phyloP scores from a whole-genome alignment of 1,140 invertebrate genomes.

The Macrotrachela quadricornifera region DNA sequence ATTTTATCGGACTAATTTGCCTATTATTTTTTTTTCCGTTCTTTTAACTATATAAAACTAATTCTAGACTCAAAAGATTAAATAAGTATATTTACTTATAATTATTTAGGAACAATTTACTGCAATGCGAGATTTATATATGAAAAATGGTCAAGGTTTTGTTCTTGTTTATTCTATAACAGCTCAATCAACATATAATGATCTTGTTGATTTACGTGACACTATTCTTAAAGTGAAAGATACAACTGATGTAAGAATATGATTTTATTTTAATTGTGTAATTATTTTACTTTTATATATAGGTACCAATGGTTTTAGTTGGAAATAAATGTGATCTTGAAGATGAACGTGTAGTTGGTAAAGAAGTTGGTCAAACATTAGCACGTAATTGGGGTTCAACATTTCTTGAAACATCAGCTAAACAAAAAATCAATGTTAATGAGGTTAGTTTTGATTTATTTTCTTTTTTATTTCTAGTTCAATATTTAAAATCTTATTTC shows the following conservation, averaged over 20 bases:
- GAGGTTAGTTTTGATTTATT: constrained; percentile 40
- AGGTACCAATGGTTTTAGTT: constrained; percentile 93
- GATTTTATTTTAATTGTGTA: background rate
- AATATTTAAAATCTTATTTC: no score
- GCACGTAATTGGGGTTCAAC: constrained; percentile 17
- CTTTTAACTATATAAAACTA: no score
- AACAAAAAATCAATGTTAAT: constrained; percentile 97
- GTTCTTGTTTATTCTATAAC: constrained; percentile 97
- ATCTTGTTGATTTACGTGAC: constrained; percentile 88
- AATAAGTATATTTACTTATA: no score
- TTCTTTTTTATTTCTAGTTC: no score
- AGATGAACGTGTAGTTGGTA: constrained; percentile 90
- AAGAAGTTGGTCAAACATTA: constrained; percentile 33
- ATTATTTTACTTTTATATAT: constrained; percentile 23
- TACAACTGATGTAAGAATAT: constrained; percentile 27
- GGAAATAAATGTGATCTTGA: constrained; percentile 99
- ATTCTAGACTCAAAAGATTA: no score
- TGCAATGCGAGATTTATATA: constrained; percentile 97
- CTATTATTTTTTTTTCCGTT: no score
- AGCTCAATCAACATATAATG: constrained; percentile 97
- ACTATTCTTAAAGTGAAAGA: constrained; percentile 95
- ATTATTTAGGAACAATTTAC: constrained; percentile 78
- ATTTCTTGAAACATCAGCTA: constrained; percentile 98
- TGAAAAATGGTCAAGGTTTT: constrained; percentile 98
- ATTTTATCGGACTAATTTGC: no score